A percentile compares a stretch with the other conserved stretches of the same genome.
These are phyloP conservation scores for Ornithoptera priamus DNA, from an alignment of 2,888 invertebrate species.

Conservation along the genomic window DNA sequence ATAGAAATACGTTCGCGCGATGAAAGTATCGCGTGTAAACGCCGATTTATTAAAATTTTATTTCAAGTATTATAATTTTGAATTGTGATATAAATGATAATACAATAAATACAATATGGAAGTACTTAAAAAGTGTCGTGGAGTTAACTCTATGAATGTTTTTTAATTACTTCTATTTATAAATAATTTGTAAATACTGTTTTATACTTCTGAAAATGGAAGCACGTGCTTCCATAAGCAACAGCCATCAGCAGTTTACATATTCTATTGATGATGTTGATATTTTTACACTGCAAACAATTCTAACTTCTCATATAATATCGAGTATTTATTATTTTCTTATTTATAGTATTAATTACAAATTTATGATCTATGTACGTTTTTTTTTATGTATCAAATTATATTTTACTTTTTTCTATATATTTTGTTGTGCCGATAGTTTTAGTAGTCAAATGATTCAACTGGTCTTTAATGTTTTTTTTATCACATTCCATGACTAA, in stretches of 20 bases:
- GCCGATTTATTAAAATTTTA: conserved; percentile 8
- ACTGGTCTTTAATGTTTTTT: not conserved
- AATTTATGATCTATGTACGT: conserved; percentile 9
- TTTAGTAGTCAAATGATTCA: not conserved
- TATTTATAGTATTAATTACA: conserved; percentile 13
- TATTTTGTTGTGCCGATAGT: conserved; percentile 12
- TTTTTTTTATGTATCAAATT: conserved; percentile 21
- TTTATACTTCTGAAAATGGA: not conserved
- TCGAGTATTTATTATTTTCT: not conserved
- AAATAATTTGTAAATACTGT: not conserved
- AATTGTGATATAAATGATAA: conserved; percentile 20
- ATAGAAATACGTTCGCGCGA: conserved; percentile 8
- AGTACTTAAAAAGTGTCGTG: not conserved
- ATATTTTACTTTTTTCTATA: conserved; percentile 9
- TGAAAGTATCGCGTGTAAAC: conserved; percentile 10
- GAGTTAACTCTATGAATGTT: not conserved
- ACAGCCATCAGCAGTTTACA: not conserved
- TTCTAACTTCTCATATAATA: not conserved
- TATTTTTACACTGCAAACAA: not conserved
- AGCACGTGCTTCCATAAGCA: too few species aligned
- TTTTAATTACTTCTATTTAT: not conserved
- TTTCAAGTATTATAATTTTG: conserved; percentile 15
- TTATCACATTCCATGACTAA: conserved; percentile 26
- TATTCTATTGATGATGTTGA: not conserved
- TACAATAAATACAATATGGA: not conserved